Evolutionary conservation across 2,888 invertebrate species (phyloP).

Genomic region (Trypoxylon attenuatum): DNA sequence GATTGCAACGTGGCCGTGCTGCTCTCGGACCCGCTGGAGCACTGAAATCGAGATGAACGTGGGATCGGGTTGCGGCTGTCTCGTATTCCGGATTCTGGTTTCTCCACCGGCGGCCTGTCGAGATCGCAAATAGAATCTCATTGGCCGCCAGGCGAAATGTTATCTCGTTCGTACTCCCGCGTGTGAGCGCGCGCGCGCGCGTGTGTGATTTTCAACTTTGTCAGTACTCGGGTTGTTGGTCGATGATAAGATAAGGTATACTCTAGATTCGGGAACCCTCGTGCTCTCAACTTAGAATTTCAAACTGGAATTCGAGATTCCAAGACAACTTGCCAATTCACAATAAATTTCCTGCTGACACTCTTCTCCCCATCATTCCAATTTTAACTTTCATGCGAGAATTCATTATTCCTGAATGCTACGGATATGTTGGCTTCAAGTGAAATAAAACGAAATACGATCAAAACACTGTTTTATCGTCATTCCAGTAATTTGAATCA

Average conservation of each 20-base stretch:
- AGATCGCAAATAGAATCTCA: slow-evolving; percentile 44
- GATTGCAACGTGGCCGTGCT: slow-evolving; percentile 19
- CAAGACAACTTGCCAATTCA: too few species aligned
- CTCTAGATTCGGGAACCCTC: too few species aligned
- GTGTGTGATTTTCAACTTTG: not conserved
- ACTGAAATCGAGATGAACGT: slow-evolving; percentile 46
- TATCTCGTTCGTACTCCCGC: slow-evolving; percentile 28
- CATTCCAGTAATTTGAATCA: too few species aligned
- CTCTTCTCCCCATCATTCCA: too few species aligned
- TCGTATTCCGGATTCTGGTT: slow-evolving; percentile 51
- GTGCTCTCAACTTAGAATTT: too few species aligned
- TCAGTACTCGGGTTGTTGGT: slow-evolving; percentile 8
- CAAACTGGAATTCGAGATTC: too few species aligned
- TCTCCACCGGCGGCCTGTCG: slow-evolving; percentile 22
- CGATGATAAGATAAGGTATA: slow-evolving; percentile 45
- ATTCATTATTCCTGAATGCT: too few species aligned
- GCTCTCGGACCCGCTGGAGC: slow-evolving; percentile 14
- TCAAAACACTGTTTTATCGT: too few species aligned
- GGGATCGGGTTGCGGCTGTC: slow-evolving; percentile 40
- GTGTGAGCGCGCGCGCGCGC: not conserved
- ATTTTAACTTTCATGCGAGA: too few species aligned
- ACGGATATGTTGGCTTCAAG: too few species aligned
- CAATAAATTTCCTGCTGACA: too few species aligned
- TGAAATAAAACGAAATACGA: too few species aligned
- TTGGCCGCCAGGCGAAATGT: slow-evolving; percentile 43